Percentiles rank a stretch among this genome's conserved stretches.
These are phyloP conservation scores for Furcifer pardalis DNA, from an alignment of 2,797 vertebrate genomes.

Conservation along the genomic window DNA sequence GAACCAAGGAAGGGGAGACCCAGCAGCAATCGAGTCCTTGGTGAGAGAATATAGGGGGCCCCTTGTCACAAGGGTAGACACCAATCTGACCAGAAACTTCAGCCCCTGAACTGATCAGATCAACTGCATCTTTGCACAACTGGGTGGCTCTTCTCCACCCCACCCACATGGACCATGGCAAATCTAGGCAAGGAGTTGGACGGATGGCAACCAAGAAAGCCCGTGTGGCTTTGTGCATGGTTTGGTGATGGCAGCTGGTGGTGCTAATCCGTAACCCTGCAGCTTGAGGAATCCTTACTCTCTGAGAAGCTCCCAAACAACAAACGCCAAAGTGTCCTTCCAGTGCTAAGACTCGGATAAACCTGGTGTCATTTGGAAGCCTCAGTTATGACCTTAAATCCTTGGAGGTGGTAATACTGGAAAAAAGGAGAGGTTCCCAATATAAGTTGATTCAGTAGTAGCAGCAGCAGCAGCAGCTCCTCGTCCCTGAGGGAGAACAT, in stretches of 20 bases:
- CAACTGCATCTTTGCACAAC: not conserved
- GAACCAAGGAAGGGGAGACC: not conserved
- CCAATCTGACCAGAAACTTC: not conserved
- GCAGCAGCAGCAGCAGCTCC: conserved; percentile 24
- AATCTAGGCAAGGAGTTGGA: not conserved
- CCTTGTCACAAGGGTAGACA: not conserved
- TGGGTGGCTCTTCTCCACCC: not conserved
- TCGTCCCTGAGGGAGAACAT: conserved; percentile 19
- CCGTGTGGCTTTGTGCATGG: not conserved
- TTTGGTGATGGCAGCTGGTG: conserved; percentile 2
- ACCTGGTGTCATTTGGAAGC: not conserved
- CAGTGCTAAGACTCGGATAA: not conserved
- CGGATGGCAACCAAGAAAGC: not conserved
- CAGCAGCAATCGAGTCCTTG: not conserved
- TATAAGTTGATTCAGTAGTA: conserved; percentile 30
- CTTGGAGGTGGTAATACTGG: conserved; percentile 34
- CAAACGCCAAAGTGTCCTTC: conserved; percentile 17
- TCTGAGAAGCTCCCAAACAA: conserved; percentile 12
- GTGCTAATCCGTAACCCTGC: conserved; percentile 35
- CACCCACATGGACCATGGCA: conserved; percentile 3
- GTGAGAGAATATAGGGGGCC: not conserved
- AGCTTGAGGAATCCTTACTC: conserved; percentile 18
- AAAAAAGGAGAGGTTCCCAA: conserved; percentile 30
- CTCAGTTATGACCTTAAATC: conserved; percentile 21
- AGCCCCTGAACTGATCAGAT: conserved; percentile 8